phyloP scores from a whole-genome alignment of 2,888 invertebrate species.

The Chrysomela aeneicollis region DNA sequence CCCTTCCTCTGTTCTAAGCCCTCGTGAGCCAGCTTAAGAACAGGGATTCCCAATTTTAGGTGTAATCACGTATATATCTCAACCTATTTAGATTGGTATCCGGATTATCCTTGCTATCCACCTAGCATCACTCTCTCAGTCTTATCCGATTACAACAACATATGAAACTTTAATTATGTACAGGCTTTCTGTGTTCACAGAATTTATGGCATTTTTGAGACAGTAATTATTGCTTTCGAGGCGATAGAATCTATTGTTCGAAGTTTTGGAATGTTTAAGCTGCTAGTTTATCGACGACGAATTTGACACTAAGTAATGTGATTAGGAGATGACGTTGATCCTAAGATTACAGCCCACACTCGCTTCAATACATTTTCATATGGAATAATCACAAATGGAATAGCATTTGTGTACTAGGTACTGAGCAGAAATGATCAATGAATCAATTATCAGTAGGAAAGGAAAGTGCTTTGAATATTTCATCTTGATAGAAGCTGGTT shows the following conservation, averaged over 20 bases:
- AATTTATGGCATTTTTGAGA: slow-evolving; percentile 3
- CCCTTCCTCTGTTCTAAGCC: slow-evolving; percentile 46
- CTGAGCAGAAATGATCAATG: no score
- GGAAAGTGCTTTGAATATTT: no score
- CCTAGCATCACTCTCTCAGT: slow-evolving; percentile 25
- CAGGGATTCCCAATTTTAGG: slow-evolving; percentile 55
- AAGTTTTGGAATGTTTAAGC: not conserved
- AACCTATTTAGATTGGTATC: slow-evolving; percentile 54
- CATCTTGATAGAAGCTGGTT: no score
- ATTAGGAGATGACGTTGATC: not conserved
- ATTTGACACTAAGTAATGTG: slow-evolving; percentile 5
- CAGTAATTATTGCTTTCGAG: slow-evolving; percentile 4
- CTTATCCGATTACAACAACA: slow-evolving; percentile 42
- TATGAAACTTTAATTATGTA: slow-evolving; percentile 45
- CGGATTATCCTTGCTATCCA: slow-evolving; percentile 47
- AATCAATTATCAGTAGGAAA: no score
- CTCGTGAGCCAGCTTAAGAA: slow-evolving; percentile 39
- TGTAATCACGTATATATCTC: slow-evolving; percentile 52
- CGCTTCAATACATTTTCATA: no score
- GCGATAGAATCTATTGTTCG: slow-evolving; percentile 6
- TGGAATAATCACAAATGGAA: no score
- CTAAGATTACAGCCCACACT: not conserved
- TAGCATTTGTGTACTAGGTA: no score
- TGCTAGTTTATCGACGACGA: slow-evolving; percentile 6
- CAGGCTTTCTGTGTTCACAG: slow-evolving; percentile 34